Percentiles rank a stretch among this genome's conserved stretches.
phyloP scores from a whole-genome alignment of 2,113 vertebrate species.

The Siphamia tubifer region DNA sequence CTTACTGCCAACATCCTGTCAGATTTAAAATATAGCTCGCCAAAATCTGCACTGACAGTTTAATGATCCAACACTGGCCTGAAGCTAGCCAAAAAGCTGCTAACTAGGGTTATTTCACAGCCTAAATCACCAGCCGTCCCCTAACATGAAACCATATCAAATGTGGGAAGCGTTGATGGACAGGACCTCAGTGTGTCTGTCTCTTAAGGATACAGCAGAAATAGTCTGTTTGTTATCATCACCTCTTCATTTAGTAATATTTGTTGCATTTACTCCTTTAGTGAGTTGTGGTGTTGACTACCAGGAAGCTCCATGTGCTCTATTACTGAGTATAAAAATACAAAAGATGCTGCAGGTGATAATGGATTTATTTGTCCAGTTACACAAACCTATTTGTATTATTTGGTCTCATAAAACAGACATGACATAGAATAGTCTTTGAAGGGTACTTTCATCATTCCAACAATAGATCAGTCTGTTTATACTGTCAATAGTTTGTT shows the following conservation, averaged over 20 bases:
- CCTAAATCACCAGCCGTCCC: background rate
- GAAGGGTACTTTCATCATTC: slow-evolving; percentile 19
- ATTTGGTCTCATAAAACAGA: slow-evolving; percentile 18
- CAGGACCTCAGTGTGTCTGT: no score
- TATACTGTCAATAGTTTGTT: slow-evolving; percentile 35
- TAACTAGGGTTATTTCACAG: background rate
- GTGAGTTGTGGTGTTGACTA: background rate
- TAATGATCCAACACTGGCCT: background rate
- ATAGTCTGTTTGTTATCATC: background rate
- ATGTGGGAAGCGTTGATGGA: no score
- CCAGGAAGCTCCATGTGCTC: background rate
- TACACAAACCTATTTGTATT: slow-evolving; percentile 5
- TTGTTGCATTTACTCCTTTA: background rate
- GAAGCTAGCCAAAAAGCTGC: background rate
- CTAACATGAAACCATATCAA: background rate
- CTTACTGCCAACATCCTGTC: background rate
- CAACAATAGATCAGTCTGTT: slow-evolving; percentile 44
- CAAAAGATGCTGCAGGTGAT: background rate
- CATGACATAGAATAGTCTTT: slow-evolving; percentile 33
- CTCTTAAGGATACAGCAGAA: background rate
- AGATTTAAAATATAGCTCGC: slow-evolving; percentile 5
- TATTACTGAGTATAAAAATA: background rate
- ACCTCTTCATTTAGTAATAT: background rate
- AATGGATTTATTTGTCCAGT: background rate
- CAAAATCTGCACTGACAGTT: background rate